A percentile compares a stretch with the other conserved stretches of the same genome.
Conservation (phyloP, 2,113 vertebrate genomes). For the Recurvirostra avosetta region DNA sequence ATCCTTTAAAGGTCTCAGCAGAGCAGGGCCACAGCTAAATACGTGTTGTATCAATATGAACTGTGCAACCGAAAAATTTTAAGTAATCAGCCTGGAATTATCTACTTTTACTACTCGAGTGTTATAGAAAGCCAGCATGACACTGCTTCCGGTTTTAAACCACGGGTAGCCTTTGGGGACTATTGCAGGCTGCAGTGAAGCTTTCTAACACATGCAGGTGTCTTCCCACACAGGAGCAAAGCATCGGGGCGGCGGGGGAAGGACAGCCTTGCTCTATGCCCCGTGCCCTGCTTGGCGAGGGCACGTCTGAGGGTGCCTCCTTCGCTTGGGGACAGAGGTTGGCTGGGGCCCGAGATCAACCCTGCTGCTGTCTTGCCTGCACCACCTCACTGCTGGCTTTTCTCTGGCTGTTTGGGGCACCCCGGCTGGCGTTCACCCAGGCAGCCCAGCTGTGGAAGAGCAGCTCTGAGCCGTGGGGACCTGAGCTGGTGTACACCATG, state of each 20-base stretch:
- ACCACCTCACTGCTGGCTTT: not conserved
- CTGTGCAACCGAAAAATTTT: not conserved
- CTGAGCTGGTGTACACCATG: too few species aligned
- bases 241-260: not conserved
- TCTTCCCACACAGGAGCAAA: not conserved
- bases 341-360: not conserved
- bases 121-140: not conserved
- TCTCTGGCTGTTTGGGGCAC: not conserved
- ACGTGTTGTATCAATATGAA: not conserved
- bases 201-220: not conserved
- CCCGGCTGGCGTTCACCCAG: not conserved
- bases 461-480: not conserved
- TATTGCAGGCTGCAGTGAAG: not conserved
- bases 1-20: not conserved
- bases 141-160: not conserved
- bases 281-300: not conserved
- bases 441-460: not conserved
- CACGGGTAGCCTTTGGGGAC: not conserved
- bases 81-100: not conserved
- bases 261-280: not conserved
- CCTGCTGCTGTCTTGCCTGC: not conserved
- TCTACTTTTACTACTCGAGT: not conserved
- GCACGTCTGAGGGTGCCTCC: too few species aligned
- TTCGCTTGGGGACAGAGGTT: too few species aligned
- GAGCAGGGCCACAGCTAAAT: not conserved